Evolutionary conservation across 1,140 invertebrate genomes (phyloP), one percentile per base, ranked within the genome.

Genomic region (Orius laevigatus): DNA sequence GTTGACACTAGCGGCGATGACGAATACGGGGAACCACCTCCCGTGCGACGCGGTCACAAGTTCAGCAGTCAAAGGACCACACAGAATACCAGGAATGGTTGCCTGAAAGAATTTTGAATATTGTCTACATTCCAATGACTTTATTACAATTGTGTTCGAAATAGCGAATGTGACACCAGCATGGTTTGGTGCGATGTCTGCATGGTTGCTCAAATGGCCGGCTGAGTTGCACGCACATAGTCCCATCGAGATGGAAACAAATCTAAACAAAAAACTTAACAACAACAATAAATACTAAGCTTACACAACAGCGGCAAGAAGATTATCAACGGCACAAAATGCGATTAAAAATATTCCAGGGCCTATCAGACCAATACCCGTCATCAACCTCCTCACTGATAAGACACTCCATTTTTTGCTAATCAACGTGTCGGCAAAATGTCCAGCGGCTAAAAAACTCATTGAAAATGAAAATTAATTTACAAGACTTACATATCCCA

Each of bases 91-190:
- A 14, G 81, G 81, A 58, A 84, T 79, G 1, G 81, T 84, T 19
- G 81, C 80, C 74, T 78, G 56, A 33, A 62, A 64, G 48, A 41
- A 55, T 46, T 25, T n/a, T n/a, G n/a, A 48, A 14, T 10, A 18
- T 8, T 6, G 46, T 18, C 11, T 14, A 9, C 6, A 42, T 16
- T 18, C 11, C 10, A 3, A 38, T 38, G 5, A 38, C 15, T 45
- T n/a, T n/a, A n/a, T 66, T 66, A 79, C 76, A 49, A 84, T 67
- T 12, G 81, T 84, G 60, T 85, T 85, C 20, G 81, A 83, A 54
- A 86, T 74, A 15, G 81, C 81, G 65, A 85, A 86, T 44, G 81
- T 84, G 32, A 82, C 74, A 10, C 81, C 81, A 11, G 81, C 80
- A 66, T 84, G 78, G 67, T 81, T 81, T 2, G 81, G 81, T 3